These are phyloP conservation scores for Agriopis marginaria DNA, from an alignment of 2,888 invertebrate species.

Conservation along the genomic window DNA sequence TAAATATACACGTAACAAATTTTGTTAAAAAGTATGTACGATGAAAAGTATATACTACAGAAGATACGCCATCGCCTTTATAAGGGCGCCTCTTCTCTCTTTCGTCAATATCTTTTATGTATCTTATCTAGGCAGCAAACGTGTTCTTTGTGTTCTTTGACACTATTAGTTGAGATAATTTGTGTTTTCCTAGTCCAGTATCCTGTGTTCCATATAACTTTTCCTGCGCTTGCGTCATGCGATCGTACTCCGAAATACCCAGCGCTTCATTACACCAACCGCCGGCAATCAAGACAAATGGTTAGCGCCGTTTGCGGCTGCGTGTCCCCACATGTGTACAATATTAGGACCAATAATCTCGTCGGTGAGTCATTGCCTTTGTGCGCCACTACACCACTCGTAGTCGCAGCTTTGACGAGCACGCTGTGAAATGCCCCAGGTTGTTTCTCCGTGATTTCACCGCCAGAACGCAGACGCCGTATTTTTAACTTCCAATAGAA, in stretches of 20 bases:
- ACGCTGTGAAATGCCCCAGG: slow-evolving; percentile 51
- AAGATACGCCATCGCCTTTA: too few species aligned
- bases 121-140: neutral
- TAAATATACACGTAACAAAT: too few species aligned
- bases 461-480: slow-evolving; percentile 49
- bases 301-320: slow-evolving; percentile 49
- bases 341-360: slow-evolving; percentile 73
- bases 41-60: too few species aligned
- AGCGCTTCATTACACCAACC: slow-evolving; percentile 25
- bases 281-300: slow-evolving; percentile 40
- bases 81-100: neutral
- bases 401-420: slow-evolving; percentile 46
- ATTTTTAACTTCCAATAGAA: slow-evolving; percentile 56
- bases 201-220: slow-evolving; percentile 27
- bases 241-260: slow-evolving; percentile 30
- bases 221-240: slow-evolving; percentile 34
- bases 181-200: slow-evolving; percentile 22
- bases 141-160: slow-evolving; percentile 2
- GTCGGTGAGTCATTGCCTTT: slow-evolving; percentile 77
- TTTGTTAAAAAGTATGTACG: too few species aligned
- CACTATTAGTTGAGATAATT: neutral
- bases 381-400: slow-evolving; percentile 53
- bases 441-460: slow-evolving; percentile 54
- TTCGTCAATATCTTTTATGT: neutral
- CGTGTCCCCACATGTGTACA: slow-evolving; percentile 57